Evolutionary conservation across 2,113 vertebrate species (phyloP), one percentile per base, ranked within the genome.

Genomic region (Bufo bufo): DNA sequence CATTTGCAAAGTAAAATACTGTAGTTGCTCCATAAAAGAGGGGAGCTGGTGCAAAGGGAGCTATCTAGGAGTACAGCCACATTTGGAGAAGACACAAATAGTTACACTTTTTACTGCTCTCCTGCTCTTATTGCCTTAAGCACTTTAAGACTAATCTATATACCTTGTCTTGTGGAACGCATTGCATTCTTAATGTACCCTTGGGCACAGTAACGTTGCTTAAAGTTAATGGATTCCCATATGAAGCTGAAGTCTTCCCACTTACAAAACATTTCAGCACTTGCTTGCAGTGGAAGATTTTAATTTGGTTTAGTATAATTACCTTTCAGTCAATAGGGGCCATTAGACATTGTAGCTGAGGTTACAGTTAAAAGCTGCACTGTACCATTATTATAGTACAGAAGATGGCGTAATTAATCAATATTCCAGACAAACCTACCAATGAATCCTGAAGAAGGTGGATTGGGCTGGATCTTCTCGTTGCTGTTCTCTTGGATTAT

Each of bases 391-490:
- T 47, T 78, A 20, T 84, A 77, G 81, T 19, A 66, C 56, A 75
- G 45, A 75, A 75, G 43, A 7, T 63, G 43, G 45, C 47, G 59
- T 78, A 50, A 50, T 45, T 16, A 52, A 16, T 23, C 79, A 52
- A 74, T 19, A 3, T 58, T 54, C 75, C 65, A 77, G 4, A 33
- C 33, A 77, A 1, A 93, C 96, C 90, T 94, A 98, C 98, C 98
- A 89, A 99, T 98, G 92, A 99, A 99, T 85, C 98, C 98, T 84
- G 98, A 99, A 49, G 98, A 99, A 11, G 98, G 98, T 2, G 98
- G 98, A 83, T 99, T 99, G 90, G 98, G 98, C 90, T 99, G 98
- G 91, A 99, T 99, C 92, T 96, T 97, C 93, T 99, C 97, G 90
- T 95, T 93, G n/a, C 97, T 99, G 92, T 99, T 99, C 90, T 96